A percentile compares a stretch with the other conserved stretches of the same genome.
These are phyloP conservation scores for Vanacampus margaritifer DNA, from an alignment of 2,113 vertebrate species.

Conservation along the genomic window DNA sequence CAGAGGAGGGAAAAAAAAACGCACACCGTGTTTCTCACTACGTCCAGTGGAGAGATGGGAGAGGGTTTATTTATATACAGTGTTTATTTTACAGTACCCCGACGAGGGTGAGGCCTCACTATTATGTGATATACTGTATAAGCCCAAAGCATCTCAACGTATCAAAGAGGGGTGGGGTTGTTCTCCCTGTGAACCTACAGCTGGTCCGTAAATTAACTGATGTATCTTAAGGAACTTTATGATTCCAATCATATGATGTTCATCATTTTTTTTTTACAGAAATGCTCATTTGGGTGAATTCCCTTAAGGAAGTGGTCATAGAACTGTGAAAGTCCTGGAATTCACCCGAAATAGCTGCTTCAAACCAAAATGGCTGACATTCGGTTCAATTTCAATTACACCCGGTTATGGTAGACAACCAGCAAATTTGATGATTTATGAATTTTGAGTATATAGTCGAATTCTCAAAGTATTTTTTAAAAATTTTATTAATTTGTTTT, in stretches of 20 bases:
- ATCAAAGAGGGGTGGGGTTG: neutral
- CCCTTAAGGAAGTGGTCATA: neutral
- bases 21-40: neutral
- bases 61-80: neutral
- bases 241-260: neutral
- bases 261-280: neutral
- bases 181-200: neutral
- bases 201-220: neutral
- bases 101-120: neutral
- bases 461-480: no score
- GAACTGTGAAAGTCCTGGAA: no score
- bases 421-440: no score
- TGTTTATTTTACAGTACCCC: constrained; percentile 2
- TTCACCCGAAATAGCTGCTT: no score
- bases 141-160: neutral
- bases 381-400: no score
- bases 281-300: no score
- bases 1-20: constrained; percentile 12
- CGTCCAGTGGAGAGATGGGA: constrained; percentile 1
- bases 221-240: neutral
- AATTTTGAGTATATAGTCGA: no score
- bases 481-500: no score
- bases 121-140: neutral
- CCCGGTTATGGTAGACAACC: no score
- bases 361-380: no score